These are phyloP conservation scores for Poecilia gillii DNA, from an alignment of 2,797 vertebrate species.

Conservation along the genomic window DNA sequence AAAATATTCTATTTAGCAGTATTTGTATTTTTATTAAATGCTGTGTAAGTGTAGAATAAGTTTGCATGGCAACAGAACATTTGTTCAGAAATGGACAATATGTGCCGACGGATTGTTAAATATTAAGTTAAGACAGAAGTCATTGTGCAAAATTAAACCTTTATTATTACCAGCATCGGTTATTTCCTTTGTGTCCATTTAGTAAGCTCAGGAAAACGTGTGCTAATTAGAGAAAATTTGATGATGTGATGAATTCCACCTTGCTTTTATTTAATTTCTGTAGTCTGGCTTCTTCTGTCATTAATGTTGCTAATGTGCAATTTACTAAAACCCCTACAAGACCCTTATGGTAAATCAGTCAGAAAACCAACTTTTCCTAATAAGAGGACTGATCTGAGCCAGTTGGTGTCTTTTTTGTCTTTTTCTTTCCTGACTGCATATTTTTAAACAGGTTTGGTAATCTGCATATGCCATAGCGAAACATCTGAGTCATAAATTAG, in stretches of 20 bases:
- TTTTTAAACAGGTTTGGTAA: not conserved
- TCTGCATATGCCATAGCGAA: not conserved
- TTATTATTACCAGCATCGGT: not conserved
- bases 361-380: no score
- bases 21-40: not conserved
- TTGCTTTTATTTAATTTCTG: not conserved
- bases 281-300: not conserved
- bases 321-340: not conserved
- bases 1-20: not conserved
- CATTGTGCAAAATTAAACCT: not conserved
- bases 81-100: not conserved
- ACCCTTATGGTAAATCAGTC: not conserved
- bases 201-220: not conserved
- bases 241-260: not conserved
- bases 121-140: not conserved
- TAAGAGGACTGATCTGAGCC: no score
- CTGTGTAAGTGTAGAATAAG: not conserved
- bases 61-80: not conserved
- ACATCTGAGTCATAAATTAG: not conserved
- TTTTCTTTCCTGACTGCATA: no score
- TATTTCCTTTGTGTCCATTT: not conserved
- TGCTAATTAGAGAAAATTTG: not conserved
- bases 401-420: no score
- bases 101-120: not conserved
- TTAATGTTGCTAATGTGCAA: not conserved